Percentiles rank a stretch among this genome's conserved stretches.
Conservation (phyloP, 2,113 vertebrate genomes). For the Okapia johnstoni region DNA sequence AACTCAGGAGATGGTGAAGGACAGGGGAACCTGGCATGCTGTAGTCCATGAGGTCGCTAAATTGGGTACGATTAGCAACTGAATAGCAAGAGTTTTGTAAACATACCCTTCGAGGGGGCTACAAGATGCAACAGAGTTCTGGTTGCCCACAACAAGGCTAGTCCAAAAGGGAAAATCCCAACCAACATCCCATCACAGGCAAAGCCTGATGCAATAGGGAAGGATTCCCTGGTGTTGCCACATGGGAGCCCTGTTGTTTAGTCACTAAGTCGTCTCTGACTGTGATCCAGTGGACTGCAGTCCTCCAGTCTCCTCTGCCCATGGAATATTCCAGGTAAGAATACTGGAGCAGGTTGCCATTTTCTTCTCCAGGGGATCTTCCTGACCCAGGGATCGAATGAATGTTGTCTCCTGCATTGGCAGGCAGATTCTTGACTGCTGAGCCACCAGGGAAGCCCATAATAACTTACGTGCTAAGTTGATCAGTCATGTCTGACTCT, state of each 20-base stretch:
- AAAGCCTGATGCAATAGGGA: neutral
- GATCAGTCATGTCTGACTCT: neutral
- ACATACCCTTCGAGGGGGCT: neutral
- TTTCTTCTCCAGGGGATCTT: neutral
- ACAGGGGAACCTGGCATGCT: neutral
- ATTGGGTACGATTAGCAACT: neutral
- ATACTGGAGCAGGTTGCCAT: neutral
- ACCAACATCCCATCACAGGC: neutral
- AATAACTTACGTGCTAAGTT: neutral
- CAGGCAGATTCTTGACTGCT: neutral
- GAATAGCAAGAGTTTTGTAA: neutral
- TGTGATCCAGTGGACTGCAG: neutral
- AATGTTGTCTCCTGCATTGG: neutral
- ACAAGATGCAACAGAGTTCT: neutral
- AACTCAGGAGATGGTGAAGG: neutral
- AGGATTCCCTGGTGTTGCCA: neutral
- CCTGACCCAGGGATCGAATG: neutral
- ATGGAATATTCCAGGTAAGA: neutral
- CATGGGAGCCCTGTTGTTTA: neutral
- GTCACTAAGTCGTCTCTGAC: rapidly evolving
- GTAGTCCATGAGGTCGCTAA: neutral
- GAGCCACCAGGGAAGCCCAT: neutral
- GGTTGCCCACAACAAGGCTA: neutral
- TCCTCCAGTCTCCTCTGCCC: neutral
- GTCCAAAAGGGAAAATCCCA: neutral